Evolutionary conservation across 2,888 invertebrate species (phyloP).

Genomic region (Coelogynopora nodosa): DNA sequence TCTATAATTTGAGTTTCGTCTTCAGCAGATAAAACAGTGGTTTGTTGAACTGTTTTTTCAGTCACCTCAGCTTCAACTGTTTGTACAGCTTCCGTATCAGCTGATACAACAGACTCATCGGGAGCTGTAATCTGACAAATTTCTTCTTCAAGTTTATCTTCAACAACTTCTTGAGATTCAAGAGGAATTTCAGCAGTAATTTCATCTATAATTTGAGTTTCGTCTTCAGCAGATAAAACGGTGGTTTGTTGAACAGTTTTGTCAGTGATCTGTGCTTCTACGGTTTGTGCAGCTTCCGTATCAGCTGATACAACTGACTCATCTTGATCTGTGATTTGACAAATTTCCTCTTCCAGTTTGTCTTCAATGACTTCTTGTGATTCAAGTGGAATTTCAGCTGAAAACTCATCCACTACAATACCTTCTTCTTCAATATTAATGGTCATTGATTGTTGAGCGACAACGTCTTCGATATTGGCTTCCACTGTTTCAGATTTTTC

Average conservation of each 20-base stretch:
- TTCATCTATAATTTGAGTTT: background rate
- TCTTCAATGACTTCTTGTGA: background rate
- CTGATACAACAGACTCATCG: background rate
- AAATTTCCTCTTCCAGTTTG: background rate
- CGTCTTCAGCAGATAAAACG: background rate
- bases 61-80: background rate
- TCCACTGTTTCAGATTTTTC: background rate
- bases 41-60: background rate
- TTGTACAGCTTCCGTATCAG: background rate
- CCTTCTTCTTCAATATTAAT: background rate
- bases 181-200: background rate
- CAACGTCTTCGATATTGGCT: background rate
- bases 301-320: background rate
- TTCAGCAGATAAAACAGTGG: background rate
- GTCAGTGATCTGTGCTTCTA: background rate
- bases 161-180: background rate
- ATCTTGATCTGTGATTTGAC: background rate
- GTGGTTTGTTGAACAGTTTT: background rate
- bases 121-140: background rate
- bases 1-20: background rate
- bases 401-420: background rate
- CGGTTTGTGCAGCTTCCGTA: background rate
- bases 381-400: slow-evolving; percentile 9
- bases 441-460: background rate
- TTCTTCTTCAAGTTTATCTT: slow-evolving; percentile 23